Conservation (phyloP, 2,888 invertebrate genomes). For the Alviniconcha strummeri region DNA sequence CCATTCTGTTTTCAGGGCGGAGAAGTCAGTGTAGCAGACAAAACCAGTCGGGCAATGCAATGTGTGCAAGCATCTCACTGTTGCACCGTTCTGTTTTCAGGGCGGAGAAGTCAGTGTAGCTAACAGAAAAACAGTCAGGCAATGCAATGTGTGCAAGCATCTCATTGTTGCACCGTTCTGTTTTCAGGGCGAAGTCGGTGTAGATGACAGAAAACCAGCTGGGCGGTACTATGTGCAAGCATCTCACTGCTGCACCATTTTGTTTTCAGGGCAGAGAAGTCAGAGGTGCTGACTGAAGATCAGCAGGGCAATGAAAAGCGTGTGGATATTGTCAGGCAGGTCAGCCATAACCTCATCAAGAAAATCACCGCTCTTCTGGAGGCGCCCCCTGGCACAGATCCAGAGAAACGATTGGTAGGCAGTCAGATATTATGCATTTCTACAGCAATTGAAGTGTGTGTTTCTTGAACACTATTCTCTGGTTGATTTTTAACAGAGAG, state of each 20-base stretch:
- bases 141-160: too few species aligned
- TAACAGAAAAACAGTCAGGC: too few species aligned
- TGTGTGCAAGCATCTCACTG: too few species aligned
- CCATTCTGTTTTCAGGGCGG: too few species aligned
- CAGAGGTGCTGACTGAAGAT: conserved; percentile 88
- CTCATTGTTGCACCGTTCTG: too few species aligned
- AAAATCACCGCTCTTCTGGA: conserved; percentile 72
- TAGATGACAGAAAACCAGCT: conserved; percentile 88
- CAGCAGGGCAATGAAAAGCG: conserved; percentile 87
- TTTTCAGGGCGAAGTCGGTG: conserved; percentile 79
- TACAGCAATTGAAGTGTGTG: too few species aligned
- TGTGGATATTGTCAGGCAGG: conserved; percentile 86
- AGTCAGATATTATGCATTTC: not conserved
- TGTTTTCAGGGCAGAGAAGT: conserved; percentile 84
- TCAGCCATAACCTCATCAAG: conserved; percentile 76
- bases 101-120: too few species aligned
- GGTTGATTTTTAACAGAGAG: too few species aligned
- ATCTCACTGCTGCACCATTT: not conserved
- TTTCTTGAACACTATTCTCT: too few species aligned
- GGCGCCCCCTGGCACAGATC: conserved; percentile 74
- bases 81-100: too few species aligned
- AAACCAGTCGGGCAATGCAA: too few species aligned
- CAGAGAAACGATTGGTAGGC: conserved; percentile 83
- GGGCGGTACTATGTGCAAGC: conserved; percentile 81
- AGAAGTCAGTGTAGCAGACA: too few species aligned